phyloP scores from a whole-genome alignment of 1,140 invertebrate genomes.

The Hyles vespertilio region DNA sequence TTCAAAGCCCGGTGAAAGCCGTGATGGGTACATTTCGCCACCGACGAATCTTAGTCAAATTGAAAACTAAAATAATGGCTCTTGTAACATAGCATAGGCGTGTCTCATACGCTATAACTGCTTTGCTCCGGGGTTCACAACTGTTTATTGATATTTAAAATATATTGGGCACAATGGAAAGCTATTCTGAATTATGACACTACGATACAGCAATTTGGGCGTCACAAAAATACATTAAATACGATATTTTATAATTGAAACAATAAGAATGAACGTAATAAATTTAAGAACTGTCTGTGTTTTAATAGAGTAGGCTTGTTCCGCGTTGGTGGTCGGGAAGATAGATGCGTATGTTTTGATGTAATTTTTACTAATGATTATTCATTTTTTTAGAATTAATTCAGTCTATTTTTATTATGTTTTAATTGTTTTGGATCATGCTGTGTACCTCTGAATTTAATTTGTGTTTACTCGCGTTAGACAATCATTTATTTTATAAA shows the following conservation, averaged over 20 bases:
- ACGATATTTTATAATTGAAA: slow-evolving; percentile 68
- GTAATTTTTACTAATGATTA: slow-evolving; percentile 31
- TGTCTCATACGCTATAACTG: slow-evolving; percentile 23
- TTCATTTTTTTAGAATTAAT: not conserved
- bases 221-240: slow-evolving; percentile 54
- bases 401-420: not conserved
- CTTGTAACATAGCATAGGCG: slow-evolving; percentile 53
- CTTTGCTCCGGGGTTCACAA: slow-evolving; percentile 14
- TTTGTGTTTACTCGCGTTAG: too few relatives aligned
- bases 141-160: slow-evolving; percentile 58
- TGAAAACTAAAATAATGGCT: slow-evolving; percentile 44
- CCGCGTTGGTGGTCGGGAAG: slow-evolving; percentile 53
- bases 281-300: slow-evolving; percentile 44
- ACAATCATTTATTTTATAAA: too few relatives aligned
- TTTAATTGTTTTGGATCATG: not conserved
- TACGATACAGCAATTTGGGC: slow-evolving; percentile 61
- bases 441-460: too few relatives aligned
- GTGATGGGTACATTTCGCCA: slow-evolving; percentile 1
- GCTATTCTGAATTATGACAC: slow-evolving; percentile 37
- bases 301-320: slow-evolving; percentile 48
- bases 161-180: slow-evolving; percentile 49
- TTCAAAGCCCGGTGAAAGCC: slow-evolving; percentile 14
- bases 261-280: slow-evolving; percentile 55
- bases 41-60: slow-evolving; percentile 19
- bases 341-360: slow-evolving; percentile 46